Evolutionary conservation across 1,140 invertebrate species (phyloP).

Genomic region (Phenacoccus solenopsis): DNA sequence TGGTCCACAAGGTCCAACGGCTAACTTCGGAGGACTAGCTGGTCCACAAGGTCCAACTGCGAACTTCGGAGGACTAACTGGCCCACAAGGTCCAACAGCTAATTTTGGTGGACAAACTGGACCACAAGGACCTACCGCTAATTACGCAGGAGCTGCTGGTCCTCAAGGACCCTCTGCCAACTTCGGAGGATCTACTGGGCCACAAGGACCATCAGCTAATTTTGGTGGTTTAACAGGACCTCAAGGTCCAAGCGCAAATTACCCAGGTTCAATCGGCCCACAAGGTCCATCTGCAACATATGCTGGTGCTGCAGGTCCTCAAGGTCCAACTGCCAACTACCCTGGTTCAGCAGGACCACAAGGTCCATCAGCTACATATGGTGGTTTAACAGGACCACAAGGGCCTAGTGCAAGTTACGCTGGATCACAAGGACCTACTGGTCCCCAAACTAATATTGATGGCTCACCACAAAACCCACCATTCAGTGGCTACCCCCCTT

Average conservation of each 20-base stretch:
- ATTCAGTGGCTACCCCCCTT: too few species aligned
- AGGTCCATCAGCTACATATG: slow-evolving; percentile 27
- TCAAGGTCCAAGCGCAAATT: slow-evolving; percentile 27
- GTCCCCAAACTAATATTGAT: too few species aligned
- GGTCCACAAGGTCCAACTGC: slow-evolving; percentile 28
- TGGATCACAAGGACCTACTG: background rate
- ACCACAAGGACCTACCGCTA: slow-evolving; percentile 27
- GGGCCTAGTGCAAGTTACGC: slow-evolving; percentile 26
- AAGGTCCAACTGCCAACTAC: slow-evolving; percentile 24
- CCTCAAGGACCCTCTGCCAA: slow-evolving; percentile 25
- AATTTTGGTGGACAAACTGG: slow-evolving; percentile 27
- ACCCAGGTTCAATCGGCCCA: slow-evolving; percentile 20
- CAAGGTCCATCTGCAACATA: slow-evolving; percentile 24
- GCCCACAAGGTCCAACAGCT: slow-evolving; percentile 28
- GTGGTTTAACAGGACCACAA: slow-evolving; percentile 31
- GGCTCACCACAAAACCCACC: background rate
- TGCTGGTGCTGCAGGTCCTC: slow-evolving; percentile 22
- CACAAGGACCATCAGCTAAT: slow-evolving; percentile 28
- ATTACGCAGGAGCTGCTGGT: slow-evolving; percentile 25
- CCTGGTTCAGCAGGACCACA: slow-evolving; percentile 25
- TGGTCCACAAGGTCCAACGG: slow-evolving; percentile 23
- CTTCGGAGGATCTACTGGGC: slow-evolving; percentile 25
- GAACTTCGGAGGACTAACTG: slow-evolving; percentile 23
- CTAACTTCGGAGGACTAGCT: slow-evolving; percentile 19
- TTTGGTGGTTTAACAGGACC: slow-evolving; percentile 27